These are phyloP conservation scores for Limnothrissa miodon DNA, from an alignment of 2,113 vertebrate species.

Conservation along the genomic window DNA sequence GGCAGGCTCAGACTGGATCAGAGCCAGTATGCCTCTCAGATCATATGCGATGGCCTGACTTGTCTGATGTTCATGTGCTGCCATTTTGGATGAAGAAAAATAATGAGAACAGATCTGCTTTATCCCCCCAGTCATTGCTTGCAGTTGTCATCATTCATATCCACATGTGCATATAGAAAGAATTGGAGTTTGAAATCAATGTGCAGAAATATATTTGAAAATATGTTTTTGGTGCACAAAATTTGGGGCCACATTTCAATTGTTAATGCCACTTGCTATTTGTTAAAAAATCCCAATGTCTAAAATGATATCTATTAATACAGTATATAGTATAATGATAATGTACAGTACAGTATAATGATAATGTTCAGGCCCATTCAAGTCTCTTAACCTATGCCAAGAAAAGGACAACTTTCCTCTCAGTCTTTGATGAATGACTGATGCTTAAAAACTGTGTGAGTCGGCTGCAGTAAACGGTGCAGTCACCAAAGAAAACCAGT, in stretches of 20 bases:
- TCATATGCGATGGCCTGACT: background rate
- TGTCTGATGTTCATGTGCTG: conserved; percentile 1
- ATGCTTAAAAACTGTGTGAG: conserved; percentile 46
- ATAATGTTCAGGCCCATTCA: background rate
- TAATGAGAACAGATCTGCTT: conserved; percentile 1
- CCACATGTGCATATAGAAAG: background rate
- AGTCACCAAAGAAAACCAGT: background rate
- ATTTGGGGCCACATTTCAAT: background rate
- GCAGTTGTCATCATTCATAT: background rate
- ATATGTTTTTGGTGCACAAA: background rate
- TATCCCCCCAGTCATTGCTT: background rate
- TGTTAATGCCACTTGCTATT: background rate
- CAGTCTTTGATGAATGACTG: conserved; percentile 55
- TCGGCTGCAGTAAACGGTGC: conserved; percentile 38
- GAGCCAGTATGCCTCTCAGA: conserved; percentile 16
- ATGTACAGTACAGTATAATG: background rate
- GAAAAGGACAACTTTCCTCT: too few species aligned
- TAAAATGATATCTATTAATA: too few species aligned
- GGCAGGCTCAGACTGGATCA: conserved; percentile 27
- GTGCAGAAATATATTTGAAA: background rate
- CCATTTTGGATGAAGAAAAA: conserved; percentile 5
- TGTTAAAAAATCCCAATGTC: background rate
- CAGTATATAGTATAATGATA: too few species aligned
- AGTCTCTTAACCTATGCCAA: too few species aligned
- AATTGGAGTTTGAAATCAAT: background rate